phyloP scores from a whole-genome alignment of 2,113 vertebrate genomes.

The Machaerirhynchus nigripectus region DNA sequence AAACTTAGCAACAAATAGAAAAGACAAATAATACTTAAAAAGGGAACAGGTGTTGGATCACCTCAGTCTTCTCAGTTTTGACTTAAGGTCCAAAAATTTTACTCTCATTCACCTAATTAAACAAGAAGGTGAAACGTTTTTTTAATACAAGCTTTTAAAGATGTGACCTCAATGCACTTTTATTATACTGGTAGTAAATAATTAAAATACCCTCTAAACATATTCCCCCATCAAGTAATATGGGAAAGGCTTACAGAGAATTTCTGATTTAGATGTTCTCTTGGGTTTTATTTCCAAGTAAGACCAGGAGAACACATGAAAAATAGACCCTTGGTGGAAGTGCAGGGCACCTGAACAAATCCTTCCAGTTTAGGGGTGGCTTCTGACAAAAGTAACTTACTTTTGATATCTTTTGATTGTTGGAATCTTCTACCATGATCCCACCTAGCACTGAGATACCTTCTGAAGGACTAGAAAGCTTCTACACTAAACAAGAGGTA shows the following conservation, averaged over 20 bases:
- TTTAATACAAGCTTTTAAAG: not conserved
- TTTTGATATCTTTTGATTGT: not conserved
- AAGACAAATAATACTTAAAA: not conserved
- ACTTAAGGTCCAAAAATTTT: not conserved
- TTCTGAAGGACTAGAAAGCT: not conserved
- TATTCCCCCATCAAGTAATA: not conserved
- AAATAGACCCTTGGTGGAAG: not conserved
- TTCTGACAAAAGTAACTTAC: not conserved
- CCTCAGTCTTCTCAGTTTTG: not conserved
- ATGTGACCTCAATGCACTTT: not conserved
- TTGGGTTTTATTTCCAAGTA: not conserved
- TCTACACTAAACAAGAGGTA: not conserved
- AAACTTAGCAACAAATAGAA: not conserved
- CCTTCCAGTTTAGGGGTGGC: not conserved
- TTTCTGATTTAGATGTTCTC: not conserved
- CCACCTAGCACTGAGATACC: not conserved
- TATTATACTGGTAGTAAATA: not conserved
- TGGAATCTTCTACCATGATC: not conserved
- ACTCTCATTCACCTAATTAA: not conserved
- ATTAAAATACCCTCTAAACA: not conserved
- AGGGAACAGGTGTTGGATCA: not conserved
- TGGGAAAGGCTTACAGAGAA: not conserved
- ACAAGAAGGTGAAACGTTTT: not conserved
- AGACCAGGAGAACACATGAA: not conserved
- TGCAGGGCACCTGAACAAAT: not conserved